Evolutionary conservation across 2,113 vertebrate species (phyloP).

Genomic region (Nerophis lumbriciformis): DNA sequence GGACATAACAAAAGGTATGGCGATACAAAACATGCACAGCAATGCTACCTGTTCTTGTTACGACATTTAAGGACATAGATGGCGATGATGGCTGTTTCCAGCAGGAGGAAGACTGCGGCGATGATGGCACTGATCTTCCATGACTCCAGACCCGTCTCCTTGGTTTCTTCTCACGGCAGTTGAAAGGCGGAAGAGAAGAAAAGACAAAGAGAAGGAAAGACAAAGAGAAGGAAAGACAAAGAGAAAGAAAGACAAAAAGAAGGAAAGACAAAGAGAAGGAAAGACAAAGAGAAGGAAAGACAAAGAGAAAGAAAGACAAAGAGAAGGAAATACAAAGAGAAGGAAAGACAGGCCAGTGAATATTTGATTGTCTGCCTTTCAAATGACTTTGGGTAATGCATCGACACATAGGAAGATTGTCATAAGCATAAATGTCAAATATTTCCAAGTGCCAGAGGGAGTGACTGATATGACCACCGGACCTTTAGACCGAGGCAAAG

Average conservation of each 20-base stretch:
- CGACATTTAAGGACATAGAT: constrained; percentile 65
- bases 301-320: not conserved
- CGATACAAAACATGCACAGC: no score
- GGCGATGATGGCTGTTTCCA: constrained; percentile 62
- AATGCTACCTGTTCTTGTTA: constrained; percentile 56
- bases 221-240: no score
- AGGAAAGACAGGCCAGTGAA: not conserved
- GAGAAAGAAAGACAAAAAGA: no score
- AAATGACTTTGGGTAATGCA: constrained; percentile 9
- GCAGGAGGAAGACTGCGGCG: constrained; percentile 59
- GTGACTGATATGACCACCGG: not conserved
- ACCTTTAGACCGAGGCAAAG: constrained; percentile 3
- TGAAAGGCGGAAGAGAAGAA: constrained; percentile 9
- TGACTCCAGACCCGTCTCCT: constrained; percentile 47
- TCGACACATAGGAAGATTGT: not conserved
- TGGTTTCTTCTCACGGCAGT: constrained; percentile 36
- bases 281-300: not conserved
- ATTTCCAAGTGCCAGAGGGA: constrained; percentile 7
- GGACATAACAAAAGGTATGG: no score
- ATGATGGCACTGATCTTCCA: constrained; percentile 72
- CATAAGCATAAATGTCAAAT: not conserved
- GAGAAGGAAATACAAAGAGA: not conserved
- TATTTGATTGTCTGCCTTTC: not conserved
- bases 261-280: no score
- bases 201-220: not conserved